A percentile compares a stretch with the other conserved stretches of the same genome.
Conservation (phyloP, 2,797 vertebrate species). For the Pseudopleuronectes americanus region DNA sequence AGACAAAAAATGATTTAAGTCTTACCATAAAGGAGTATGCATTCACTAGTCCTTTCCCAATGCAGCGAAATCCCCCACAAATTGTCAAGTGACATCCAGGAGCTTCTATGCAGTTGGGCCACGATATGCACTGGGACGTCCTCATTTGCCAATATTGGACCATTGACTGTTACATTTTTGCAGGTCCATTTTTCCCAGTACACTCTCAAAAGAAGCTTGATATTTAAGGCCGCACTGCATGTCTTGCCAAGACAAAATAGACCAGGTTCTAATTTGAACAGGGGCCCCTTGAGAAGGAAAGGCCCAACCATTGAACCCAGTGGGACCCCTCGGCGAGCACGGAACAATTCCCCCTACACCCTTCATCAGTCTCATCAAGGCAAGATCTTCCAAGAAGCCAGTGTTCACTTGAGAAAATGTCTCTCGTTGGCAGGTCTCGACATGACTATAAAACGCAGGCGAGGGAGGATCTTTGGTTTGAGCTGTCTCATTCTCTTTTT, state of each 20-base stretch:
- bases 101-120: constrained; percentile 99
- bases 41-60: constrained; percentile 95
- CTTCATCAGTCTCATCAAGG: constrained; percentile 91
- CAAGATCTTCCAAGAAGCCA: constrained; percentile 92
- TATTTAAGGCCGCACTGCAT: constrained; percentile 96
- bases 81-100: constrained; percentile 99
- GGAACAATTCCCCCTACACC: constrained; percentile 62
- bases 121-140: constrained; percentile 95
- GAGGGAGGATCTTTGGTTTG: constrained; percentile 92
- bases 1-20: constrained; percentile 76
- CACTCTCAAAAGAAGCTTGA: constrained; percentile 93
- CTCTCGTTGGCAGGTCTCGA: constrained; percentile 99
- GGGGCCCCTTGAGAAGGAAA: constrained; percentile 66
- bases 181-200: constrained; percentile 89
- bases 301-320: constrained; percentile 70
- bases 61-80: constrained; percentile 94
- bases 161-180: constrained; percentile 88
- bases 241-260: constrained; percentile 99
- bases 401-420: constrained; percentile 95
- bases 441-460: constrained; percentile 98
- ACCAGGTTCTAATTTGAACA: constrained; percentile 79
- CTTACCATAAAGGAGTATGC: constrained; percentile 95
- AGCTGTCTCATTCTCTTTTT: constrained; percentile 88
- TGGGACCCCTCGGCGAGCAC: constrained; percentile 72
- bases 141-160: constrained; percentile 95